Conservation (phyloP, 2,113 vertebrate genomes). For the Bothrops jararaca region DNA sequence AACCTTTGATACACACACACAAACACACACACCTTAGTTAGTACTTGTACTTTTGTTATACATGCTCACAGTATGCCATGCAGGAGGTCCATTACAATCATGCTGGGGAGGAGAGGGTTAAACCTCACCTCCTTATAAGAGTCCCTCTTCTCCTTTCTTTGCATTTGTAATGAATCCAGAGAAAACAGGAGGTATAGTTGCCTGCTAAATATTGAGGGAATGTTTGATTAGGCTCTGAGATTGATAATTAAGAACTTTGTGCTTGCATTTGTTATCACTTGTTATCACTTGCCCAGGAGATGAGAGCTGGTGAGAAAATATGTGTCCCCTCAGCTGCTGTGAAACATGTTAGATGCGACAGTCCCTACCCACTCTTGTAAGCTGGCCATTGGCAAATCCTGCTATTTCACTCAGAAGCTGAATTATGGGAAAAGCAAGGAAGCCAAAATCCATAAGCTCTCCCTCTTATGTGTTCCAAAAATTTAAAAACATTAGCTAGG, state of each 20-base stretch:
- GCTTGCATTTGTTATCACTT: neutral
- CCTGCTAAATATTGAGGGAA: neutral
- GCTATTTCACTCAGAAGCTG: neutral
- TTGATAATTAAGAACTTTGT: neutral
- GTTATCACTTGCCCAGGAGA: neutral
- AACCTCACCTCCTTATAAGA: neutral
- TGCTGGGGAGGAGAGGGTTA: neutral
- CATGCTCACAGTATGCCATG: neutral
- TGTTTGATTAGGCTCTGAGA: neutral
- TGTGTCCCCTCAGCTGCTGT: neutral
- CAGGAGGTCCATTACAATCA: neutral
- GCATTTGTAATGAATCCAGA: neutral
- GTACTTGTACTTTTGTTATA: neutral
- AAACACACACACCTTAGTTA: neutral
- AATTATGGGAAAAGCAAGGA: neutral
- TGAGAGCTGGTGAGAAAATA: neutral
- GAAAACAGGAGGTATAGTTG: neutral
- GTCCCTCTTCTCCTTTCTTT: neutral
- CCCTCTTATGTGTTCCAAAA: neutral
- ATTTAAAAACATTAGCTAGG: neutral
- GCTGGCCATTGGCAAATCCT: neutral
- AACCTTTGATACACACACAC: neutral
- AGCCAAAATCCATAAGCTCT: neutral
- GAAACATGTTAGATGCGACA: neutral
- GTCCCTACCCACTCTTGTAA: neutral